Percentiles rank a stretch among this genome's conserved stretches.
Evolutionary conservation across 2,888 invertebrate genomes (phyloP).

Genomic region (Scaptomyza parva): DNA sequence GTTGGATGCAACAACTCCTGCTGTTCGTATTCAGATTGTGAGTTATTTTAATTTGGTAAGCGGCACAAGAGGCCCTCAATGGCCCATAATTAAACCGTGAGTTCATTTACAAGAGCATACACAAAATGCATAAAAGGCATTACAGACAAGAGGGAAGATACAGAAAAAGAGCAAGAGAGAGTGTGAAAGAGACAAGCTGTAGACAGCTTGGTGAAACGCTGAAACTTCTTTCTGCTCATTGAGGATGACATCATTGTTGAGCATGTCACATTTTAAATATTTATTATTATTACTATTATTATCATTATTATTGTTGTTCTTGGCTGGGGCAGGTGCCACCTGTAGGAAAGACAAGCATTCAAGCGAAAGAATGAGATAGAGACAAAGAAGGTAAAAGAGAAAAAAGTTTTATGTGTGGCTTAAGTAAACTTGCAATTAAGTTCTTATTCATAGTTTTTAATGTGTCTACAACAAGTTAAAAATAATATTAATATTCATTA

Average conservation of each 20-base stretch:
- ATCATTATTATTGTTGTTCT: conserved; percentile 34
- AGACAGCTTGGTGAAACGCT: not conserved
- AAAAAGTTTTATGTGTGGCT: conserved; percentile 8
- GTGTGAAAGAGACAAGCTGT: too few relatives aligned
- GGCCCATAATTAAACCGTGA: conserved; percentile 65
- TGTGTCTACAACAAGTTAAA: conserved; percentile 4
- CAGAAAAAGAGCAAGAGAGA: too few relatives aligned
- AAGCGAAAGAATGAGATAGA: not conserved
- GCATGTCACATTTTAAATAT: conserved; percentile 56
- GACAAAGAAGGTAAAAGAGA: not conserved
- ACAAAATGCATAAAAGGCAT: conserved; percentile 28
- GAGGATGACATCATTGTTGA: conserved; percentile 23
- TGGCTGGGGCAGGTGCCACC: conserved; percentile 4
- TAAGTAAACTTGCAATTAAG: conserved; percentile 42
- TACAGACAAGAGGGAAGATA: not conserved
- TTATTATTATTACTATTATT: conserved; percentile 53
- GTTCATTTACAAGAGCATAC: conserved; percentile 50
- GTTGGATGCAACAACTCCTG: not conserved
- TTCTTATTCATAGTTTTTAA: conserved; percentile 25
- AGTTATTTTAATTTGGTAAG: conserved; percentile 51
- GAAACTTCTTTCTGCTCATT: not conserved
- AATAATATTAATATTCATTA: conserved; percentile 4
- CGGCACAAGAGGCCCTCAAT: conserved; percentile 47
- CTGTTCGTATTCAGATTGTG: conserved; percentile 20
- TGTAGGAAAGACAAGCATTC: conserved; percentile 1